These are phyloP conservation scores for Halocynthia roretzi DNA, from an alignment of 23 tunicate species.

Conservation along the genomic window DNA sequence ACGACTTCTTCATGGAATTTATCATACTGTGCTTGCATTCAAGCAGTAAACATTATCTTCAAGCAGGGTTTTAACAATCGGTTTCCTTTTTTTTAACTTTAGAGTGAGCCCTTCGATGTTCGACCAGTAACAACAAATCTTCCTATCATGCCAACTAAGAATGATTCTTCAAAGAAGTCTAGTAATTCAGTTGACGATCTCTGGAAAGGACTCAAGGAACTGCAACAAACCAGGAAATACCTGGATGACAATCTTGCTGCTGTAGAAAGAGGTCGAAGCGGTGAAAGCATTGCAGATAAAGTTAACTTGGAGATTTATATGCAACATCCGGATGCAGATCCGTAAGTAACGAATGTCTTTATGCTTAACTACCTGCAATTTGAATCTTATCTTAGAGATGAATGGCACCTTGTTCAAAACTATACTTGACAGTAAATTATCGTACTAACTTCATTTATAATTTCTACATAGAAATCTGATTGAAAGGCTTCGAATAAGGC, in stretches of 20 bases:
- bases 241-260: slow-evolving; percentile 44
- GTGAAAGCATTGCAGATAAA: slow-evolving; percentile 29
- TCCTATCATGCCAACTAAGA: too few species aligned
- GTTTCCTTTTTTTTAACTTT: too few species aligned
- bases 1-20: too few species aligned
- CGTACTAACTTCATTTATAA: not conserved
- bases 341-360: slow-evolving; percentile 3
- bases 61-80: too few species aligned
- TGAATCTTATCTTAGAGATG: not conserved
- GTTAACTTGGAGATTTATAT: slow-evolving; percentile 3
- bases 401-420: not conserved
- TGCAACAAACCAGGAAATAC: slow-evolving; percentile 25
- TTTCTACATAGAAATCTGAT: not conserved
- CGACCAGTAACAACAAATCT: too few species aligned
- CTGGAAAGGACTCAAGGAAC: slow-evolving; percentile 20
- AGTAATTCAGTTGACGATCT: slow-evolving; percentile 20
- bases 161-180: too few species aligned
- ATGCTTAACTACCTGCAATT: not conserved
- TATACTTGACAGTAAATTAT: not conserved
- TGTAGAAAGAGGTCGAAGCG: slow-evolving; percentile 44
- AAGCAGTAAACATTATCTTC: too few species aligned
- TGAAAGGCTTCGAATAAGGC: slow-evolving; percentile 10
- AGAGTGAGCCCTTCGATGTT: too few species aligned
- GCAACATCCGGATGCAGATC: slow-evolving; percentile 10
- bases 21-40: too few species aligned